Percentiles rank a stretch among this genome's conserved stretches.
Evolutionary conservation across 2,888 invertebrate species (phyloP).

Genomic region (Standfussiana lucernea): DNA sequence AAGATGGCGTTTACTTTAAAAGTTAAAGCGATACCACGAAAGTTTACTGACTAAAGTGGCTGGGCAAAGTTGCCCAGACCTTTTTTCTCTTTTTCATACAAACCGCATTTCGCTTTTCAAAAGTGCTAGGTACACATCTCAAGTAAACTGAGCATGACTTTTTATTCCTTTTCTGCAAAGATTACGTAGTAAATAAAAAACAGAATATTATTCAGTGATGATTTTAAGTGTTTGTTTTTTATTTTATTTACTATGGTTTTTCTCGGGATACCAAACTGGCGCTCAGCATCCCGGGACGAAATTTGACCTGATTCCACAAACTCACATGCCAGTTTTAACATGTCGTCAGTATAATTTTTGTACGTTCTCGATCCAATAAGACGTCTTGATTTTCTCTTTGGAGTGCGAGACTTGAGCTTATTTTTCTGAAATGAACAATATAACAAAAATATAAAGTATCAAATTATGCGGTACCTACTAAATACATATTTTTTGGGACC

Average conservation of each 20-base stretch:
- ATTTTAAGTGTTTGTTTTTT: neutral
- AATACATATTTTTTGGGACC: too few relatives aligned
- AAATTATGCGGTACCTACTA: too few relatives aligned
- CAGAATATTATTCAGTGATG: too few relatives aligned
- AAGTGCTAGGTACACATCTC: constrained; percentile 14
- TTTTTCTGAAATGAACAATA: too few relatives aligned
- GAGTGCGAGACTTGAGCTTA: neutral
- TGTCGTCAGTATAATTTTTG: constrained; percentile 7
- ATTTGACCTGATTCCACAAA: neutral
- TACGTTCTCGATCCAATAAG: neutral
- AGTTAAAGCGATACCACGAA: neutral
- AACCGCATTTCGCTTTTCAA: neutral
- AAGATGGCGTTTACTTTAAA: constrained; percentile 2
- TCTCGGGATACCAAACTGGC: neutral
- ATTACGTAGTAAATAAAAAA: too few relatives aligned
- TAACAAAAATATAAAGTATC: too few relatives aligned
- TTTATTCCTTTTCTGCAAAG: too few relatives aligned
- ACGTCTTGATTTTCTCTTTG: constrained; percentile 1
- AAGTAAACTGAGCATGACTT: too few relatives aligned
- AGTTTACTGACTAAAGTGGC: neutral
- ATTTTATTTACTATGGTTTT: constrained; percentile 7
- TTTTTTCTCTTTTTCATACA: constrained; percentile 16
- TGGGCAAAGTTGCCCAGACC: neutral
- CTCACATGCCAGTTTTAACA: constrained; percentile 3
- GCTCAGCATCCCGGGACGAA: constrained; percentile 2